A percentile compares a stretch with the other conserved stretches of the same genome.
Conservation (phyloP, 2,113 vertebrate species). For the Fulmarus glacialis region DNA sequence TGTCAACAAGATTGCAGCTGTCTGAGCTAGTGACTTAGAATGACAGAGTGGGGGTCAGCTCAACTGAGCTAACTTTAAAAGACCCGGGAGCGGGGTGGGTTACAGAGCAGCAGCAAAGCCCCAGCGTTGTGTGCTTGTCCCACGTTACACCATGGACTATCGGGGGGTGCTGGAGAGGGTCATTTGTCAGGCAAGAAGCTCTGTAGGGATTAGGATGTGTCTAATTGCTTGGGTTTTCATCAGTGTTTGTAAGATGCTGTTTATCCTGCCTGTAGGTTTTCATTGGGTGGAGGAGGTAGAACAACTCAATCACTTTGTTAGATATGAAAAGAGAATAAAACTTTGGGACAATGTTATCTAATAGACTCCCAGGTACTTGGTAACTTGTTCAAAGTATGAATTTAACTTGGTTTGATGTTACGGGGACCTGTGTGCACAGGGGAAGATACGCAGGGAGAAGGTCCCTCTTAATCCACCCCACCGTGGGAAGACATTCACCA, state of each 20-base stretch:
- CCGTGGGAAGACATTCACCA: neutral
- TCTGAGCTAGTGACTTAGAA: neutral
- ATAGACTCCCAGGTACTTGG: neutral
- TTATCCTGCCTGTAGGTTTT: neutral
- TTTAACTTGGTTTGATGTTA: neutral
- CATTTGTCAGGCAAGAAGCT: neutral
- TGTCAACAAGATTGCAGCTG: neutral
- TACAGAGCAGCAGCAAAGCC: neutral
- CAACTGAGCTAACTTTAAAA: neutral
- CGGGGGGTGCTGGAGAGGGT: neutral
- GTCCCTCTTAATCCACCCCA: neutral
- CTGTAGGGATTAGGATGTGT: neutral
- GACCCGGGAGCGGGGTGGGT: accelerated
- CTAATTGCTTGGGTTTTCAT: neutral
- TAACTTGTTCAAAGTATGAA: neutral
- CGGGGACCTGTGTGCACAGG: neutral
- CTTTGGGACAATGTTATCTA: neutral
- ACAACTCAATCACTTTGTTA: neutral
- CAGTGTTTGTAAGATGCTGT: neutral
- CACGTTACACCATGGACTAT: accelerated
- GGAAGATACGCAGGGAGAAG: neutral
- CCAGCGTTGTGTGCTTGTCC: neutral
- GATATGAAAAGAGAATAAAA: neutral
- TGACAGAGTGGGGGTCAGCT: neutral
- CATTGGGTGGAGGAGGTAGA: neutral